These are phyloP conservation scores for Perognathus longimembris DNA, from an alignment of 2,113 vertebrate genomes.

Conservation along the genomic window DNA sequence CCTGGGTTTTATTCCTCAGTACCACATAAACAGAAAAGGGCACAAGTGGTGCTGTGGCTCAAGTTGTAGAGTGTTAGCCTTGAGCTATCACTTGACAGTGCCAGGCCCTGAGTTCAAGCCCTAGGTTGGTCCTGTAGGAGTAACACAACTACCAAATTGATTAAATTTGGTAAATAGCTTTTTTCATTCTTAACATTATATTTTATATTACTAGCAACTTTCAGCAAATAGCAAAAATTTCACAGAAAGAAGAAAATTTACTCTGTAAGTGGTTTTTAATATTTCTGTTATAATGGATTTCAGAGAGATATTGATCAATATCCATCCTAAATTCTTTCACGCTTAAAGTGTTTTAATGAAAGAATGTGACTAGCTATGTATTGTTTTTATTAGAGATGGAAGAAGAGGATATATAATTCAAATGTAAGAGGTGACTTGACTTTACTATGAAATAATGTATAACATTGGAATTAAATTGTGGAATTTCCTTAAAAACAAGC, in stretches of 20 bases:
- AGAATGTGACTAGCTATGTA: not conserved
- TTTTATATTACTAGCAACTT: slow-evolving; percentile 14
- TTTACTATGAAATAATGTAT: slow-evolving; percentile 39
- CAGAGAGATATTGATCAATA: slow-evolving; percentile 3
- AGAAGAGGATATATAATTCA: slow-evolving; percentile 22
- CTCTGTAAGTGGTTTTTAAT: not conserved
- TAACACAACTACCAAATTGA: not conserved
- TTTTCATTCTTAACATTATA: slow-evolving; percentile 30
- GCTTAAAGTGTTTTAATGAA: slow-evolving; percentile 1
- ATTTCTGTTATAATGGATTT: slow-evolving; percentile 23
- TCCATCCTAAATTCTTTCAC: slow-evolving; percentile 26
- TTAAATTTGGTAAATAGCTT: not conserved
- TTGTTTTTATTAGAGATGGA: slow-evolving; percentile 28
- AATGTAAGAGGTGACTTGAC: not conserved
- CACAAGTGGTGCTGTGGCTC: too few relatives aligned
- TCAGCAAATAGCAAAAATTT: not conserved
- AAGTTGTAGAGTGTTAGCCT: too few relatives aligned
- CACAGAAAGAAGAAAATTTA: slow-evolving; percentile 42
- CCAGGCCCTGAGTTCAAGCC: too few relatives aligned
- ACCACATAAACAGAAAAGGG: too few relatives aligned
- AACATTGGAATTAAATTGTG: not conserved
- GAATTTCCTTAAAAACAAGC: not conserved
- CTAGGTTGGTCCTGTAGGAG: not conserved
- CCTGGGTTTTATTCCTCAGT: too few relatives aligned
- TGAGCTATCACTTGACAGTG: too few relatives aligned